Conservation (phyloP, 2,888 invertebrate genomes). For the Campoletis raptor region DNA sequence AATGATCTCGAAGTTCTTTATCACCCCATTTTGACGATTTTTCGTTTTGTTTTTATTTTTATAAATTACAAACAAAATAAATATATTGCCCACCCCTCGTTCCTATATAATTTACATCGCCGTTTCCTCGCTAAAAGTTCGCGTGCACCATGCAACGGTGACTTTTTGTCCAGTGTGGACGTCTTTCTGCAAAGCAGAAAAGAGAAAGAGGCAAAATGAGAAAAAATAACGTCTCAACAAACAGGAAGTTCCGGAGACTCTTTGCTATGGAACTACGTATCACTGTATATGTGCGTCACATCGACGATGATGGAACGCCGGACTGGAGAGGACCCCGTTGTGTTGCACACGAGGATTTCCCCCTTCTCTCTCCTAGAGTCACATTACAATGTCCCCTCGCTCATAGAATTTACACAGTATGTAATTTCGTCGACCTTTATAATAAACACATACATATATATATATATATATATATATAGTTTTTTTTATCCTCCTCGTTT, state of each 20-base stretch:
- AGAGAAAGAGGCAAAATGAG: not conserved
- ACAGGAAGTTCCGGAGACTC: constrained; percentile 64
- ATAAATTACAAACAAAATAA: not conserved
- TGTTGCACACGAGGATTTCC: constrained; percentile 46
- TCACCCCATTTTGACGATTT: not conserved
- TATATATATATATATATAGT: constrained; percentile 26
- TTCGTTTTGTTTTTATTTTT: not conserved
- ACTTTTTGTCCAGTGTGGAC: constrained; percentile 47
- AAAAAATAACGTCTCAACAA: constrained; percentile 54
- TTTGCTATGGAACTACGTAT: constrained; percentile 35
- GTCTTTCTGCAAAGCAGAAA: constrained; percentile 14
- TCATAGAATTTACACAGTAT: constrained; percentile 52
- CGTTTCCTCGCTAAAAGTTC: constrained; percentile 21
- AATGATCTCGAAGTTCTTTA: not conserved
- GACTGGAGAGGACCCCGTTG: constrained; percentile 51
- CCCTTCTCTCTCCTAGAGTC: constrained; percentile 34
- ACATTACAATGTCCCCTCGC: constrained; percentile 50
- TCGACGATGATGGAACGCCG: constrained; percentile 41
- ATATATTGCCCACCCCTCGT: not conserved
- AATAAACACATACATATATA: constrained; percentile 26
- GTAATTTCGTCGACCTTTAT: constrained; percentile 66
- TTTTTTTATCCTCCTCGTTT: constrained; percentile 39
- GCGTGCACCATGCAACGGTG: constrained; percentile 57
- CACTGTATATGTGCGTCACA: constrained; percentile 45
- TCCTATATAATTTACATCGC: constrained; percentile 47